Conservation (phyloP, 2,888 invertebrate genomes). For the Strigamia crassipes region DNA sequence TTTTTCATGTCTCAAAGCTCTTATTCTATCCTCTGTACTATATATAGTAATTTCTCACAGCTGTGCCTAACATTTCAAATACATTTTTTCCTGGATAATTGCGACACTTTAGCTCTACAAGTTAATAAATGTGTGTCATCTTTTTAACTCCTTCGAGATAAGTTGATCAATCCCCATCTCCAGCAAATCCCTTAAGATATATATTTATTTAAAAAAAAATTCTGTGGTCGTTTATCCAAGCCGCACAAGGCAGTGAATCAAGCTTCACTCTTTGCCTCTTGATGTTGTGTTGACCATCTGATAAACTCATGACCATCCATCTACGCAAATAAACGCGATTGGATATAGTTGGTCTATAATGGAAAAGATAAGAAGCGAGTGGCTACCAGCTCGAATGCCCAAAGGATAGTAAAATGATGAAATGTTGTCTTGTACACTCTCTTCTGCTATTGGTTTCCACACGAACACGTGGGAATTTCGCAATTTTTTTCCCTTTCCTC, state of each 20-base stretch:
- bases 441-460: constrained; percentile 7
- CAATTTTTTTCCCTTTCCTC: neutral
- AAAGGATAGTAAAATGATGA: constrained; percentile 36
- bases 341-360: constrained; percentile 27
- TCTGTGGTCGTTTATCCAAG: constrained; percentile 27
- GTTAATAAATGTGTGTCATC: neutral
- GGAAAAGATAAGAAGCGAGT: constrained; percentile 16
- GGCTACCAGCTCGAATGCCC: constrained; percentile 12
- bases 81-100: neutral
- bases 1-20: constrained; percentile 1
- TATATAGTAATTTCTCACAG: constrained; percentile 8
- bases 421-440: constrained; percentile 32
- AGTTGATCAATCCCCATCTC: neutral
- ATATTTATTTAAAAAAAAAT: neutral
- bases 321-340: constrained; percentile 42
- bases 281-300: constrained; percentile 42
- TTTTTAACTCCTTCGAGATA: neutral
- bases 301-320: constrained; percentile 38
- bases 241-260: constrained; percentile 28
- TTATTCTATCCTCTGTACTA: neutral
- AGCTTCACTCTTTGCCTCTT: constrained; percentile 40
- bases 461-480: neutral
- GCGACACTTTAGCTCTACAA: neutral
- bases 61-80: neutral
- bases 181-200: neutral